Percentiles rank a stretch among this genome's conserved stretches.
phyloP scores from a whole-genome alignment of 2,797 vertebrate species.

The Pachyuromys duprasi region DNA sequence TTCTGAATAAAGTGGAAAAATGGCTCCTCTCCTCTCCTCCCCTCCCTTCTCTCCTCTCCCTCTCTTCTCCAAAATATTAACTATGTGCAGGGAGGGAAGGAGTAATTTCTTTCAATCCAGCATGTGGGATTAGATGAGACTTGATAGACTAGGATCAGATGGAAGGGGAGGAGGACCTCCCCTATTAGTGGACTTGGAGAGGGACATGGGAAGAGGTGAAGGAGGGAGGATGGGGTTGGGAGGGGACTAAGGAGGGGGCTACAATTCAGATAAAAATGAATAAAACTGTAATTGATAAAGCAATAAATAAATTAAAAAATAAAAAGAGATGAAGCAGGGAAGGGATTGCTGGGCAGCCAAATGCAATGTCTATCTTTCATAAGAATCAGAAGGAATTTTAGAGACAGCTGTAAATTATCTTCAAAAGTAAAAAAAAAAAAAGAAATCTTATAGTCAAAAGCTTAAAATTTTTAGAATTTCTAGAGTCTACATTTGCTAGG shows the following conservation, averaged over 20 bases:
- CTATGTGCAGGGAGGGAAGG: neutral
- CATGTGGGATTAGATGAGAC: neutral
- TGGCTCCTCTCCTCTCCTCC: neutral
- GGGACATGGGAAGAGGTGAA: too few relatives aligned
- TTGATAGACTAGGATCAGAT: too few relatives aligned
- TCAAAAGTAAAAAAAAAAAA: neutral
- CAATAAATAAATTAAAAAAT: too few relatives aligned
- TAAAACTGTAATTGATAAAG: too few relatives aligned
- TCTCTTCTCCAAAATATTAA: neutral
- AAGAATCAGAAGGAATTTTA: slow-evolving; percentile 1
- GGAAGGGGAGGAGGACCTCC: too few relatives aligned
- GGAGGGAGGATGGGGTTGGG: too few relatives aligned
- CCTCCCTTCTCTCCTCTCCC: too few relatives aligned
- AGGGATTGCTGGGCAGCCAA: neutral
- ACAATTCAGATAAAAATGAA: too few relatives aligned
- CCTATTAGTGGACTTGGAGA: too few relatives aligned
- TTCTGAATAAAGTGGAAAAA: neutral
- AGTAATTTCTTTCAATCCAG: neutral
- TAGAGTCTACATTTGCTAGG: neutral
- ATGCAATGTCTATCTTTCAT: neutral
- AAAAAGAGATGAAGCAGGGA: neutral
- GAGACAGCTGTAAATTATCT: neutral
- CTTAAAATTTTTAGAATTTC: neutral
- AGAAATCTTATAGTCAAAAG: neutral
- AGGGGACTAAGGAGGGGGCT: too few relatives aligned